Percentiles rank a stretch among this genome's conserved stretches.
Evolutionary conservation across 2,888 invertebrate species (phyloP).

Genomic region (Dolichopus griseipennis): DNA sequence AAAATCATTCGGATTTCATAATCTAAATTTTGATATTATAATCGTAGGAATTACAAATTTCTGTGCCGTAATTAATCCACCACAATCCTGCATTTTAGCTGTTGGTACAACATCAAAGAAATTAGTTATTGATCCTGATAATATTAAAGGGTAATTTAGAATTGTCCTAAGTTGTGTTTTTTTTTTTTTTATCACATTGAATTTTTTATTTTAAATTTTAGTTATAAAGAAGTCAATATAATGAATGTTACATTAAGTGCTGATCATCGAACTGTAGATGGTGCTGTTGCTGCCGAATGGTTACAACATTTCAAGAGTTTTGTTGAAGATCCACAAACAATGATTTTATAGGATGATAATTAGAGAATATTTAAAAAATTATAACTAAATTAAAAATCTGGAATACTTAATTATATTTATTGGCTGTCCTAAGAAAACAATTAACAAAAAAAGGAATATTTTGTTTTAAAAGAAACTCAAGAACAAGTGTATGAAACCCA

Average conservation of each 20-base stretch:
- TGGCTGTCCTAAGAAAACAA: not conserved
- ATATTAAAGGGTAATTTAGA: constrained; percentile 59
- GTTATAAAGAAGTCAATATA: constrained; percentile 63
- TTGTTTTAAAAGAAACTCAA: not conserved
- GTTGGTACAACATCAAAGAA: constrained; percentile 72
- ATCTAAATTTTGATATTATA: constrained; percentile 6
- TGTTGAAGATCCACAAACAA: constrained; percentile 86
- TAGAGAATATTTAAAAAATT: not conserved
- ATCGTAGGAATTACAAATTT: constrained; percentile 69
- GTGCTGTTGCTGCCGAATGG: constrained; percentile 96
- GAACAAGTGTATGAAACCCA: not conserved
- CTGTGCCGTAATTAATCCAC: constrained; percentile 91
- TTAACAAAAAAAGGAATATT: not conserved
- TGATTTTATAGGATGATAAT: constrained; percentile 66
- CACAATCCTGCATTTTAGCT: constrained; percentile 89
- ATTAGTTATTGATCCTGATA: constrained; percentile 62
- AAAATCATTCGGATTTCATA: not conserved
- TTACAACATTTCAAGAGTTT: constrained; percentile 77
- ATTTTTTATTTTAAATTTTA: constrained; percentile 34
- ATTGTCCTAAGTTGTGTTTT: not conserved
- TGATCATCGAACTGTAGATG: constrained; percentile 96
- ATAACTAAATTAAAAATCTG: not conserved
- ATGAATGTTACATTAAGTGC: constrained; percentile 90
- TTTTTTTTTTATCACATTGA: no score
- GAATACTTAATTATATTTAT: not conserved